These are phyloP conservation scores for Siniperca obscura DNA, from an alignment of 2,797 vertebrate species.

Conservation along the genomic window DNA sequence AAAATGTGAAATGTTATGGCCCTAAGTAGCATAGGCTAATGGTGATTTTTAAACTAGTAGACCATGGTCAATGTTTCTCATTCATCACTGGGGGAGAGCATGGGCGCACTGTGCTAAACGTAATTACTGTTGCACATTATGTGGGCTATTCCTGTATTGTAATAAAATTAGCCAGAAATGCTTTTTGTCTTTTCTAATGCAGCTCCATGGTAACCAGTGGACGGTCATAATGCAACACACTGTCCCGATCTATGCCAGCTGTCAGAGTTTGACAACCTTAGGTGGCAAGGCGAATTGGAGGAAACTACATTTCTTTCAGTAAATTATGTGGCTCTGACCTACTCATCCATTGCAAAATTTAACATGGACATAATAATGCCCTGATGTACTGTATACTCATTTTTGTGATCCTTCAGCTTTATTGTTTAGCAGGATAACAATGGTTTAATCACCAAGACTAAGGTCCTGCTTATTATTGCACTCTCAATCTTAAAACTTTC, in stretches of 20 bases:
- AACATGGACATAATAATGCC: conserved; percentile 75
- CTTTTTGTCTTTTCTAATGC: conserved; percentile 83
- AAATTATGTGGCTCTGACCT: conserved; percentile 78
- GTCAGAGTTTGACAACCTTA: conserved; percentile 84
- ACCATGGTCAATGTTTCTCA: conserved; percentile 94
- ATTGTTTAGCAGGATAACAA: conserved; percentile 73
- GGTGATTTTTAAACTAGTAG: conserved; percentile 98
- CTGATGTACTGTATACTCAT: conserved; percentile 63
- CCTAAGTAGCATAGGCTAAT: conserved; percentile 98
- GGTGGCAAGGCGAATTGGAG: conserved; percentile 81
- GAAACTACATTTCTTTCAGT: conserved; percentile 80
- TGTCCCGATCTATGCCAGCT: conserved; percentile 77
- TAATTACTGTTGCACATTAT: conserved; percentile 98
- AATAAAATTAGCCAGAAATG: conserved; percentile 90
- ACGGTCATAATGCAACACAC: conserved; percentile 76
- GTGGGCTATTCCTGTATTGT: conserved; percentile 87
- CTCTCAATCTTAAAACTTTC: conserved; percentile 53
- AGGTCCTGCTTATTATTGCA: conserved; percentile 61
- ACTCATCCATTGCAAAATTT: conserved; percentile 75
- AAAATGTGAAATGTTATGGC: conserved; percentile 99
- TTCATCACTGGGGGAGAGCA: conserved; percentile 90
- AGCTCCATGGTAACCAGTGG: conserved; percentile 77
- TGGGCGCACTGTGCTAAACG: conserved; percentile 91
- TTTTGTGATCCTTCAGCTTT: conserved; percentile 55
- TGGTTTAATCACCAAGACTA: conserved; percentile 71